These are phyloP conservation scores for Eustalomyia histrio DNA, from an alignment of 2,888 invertebrate species.

Conservation along the genomic window DNA sequence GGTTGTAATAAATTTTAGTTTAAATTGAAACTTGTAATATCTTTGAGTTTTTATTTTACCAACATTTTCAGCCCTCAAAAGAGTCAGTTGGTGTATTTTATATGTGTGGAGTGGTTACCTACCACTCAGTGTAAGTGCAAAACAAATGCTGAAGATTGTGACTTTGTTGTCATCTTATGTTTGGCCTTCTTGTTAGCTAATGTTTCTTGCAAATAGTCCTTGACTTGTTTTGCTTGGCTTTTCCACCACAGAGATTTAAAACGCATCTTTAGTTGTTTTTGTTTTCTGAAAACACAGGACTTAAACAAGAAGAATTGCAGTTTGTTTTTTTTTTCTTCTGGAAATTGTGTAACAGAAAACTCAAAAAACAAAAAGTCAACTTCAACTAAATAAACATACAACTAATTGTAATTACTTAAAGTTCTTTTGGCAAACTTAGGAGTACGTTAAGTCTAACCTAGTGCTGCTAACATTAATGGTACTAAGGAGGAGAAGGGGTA, in stretches of 20 bases:
- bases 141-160: conserved; percentile 39
- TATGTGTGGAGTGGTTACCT: conserved; percentile 4
- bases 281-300: conserved; percentile 7
- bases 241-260: conserved; percentile 52
- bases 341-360: conserved; percentile 46
- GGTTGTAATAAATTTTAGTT: conserved; percentile 79
- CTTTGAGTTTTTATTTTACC: conserved; percentile 46
- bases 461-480: conserved; percentile 12
- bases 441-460: conserved; percentile 40
- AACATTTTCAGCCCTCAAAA: background rate
- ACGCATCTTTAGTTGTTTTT: conserved; percentile 37
- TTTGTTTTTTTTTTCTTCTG: conserved; percentile 35
- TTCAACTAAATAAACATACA: conserved; percentile 46
- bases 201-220: conserved; percentile 45
- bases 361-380: conserved; percentile 48
- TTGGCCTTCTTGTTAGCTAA: conserved; percentile 56
- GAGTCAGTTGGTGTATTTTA: background rate
- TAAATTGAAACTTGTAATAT: conserved; percentile 79
- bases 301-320: conserved; percentile 37
- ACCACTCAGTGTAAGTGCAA: background rate
- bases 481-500: background rate
- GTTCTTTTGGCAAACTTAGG: conserved; percentile 39
- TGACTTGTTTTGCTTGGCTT: conserved; percentile 25
- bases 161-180: conserved; percentile 57
- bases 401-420: conserved; percentile 65